Percentiles rank a stretch among this genome's conserved stretches.
phyloP scores from a whole-genome alignment of 2,888 invertebrate genomes.

The Leptothorax acervorum region DNA sequence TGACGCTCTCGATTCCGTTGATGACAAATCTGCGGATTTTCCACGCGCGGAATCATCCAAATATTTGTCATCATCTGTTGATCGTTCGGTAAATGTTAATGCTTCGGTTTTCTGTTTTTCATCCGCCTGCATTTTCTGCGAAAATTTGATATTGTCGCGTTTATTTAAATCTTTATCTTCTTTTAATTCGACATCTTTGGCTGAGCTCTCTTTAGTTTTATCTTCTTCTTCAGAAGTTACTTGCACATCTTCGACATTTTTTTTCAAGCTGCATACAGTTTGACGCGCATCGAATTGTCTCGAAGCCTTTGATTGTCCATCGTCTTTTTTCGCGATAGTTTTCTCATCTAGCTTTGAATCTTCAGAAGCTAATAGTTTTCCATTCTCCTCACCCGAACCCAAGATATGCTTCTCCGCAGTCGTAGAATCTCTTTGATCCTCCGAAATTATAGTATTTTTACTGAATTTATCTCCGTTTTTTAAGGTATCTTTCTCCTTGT shows the following conservation, averaged over 20 bases:
- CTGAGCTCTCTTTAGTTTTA: neutral
- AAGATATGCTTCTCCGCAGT: slow-evolving; percentile 44
- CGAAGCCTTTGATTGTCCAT: slow-evolving; percentile 51
- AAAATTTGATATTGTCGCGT: neutral
- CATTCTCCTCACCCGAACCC: slow-evolving; percentile 47
- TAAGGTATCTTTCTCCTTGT: neutral
- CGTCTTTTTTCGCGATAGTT: slow-evolving; percentile 45
- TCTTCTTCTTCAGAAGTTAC: slow-evolving; percentile 41
- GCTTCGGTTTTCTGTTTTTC: slow-evolving; percentile 2
- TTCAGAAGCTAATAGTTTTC: slow-evolving; percentile 11
- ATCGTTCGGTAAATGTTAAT: neutral
- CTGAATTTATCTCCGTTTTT: neutral
- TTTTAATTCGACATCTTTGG: neutral
- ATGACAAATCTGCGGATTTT: slow-evolving; percentile 68
- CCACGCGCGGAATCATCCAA: slow-evolving; percentile 65
- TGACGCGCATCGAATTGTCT: slow-evolving; percentile 43
- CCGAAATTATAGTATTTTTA: slow-evolving; percentile 11
- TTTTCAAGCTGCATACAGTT: slow-evolving; percentile 33
- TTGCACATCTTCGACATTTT: slow-evolving; percentile 3
- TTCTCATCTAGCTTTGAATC: neutral
- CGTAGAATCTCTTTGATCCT: neutral
- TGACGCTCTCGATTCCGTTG: slow-evolving; percentile 61
- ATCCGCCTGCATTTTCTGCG: neutral
- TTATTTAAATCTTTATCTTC: neutral
- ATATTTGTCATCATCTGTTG: slow-evolving; percentile 60